Base-by-base conservation (phyloP, 2,113 vertebrate species). In the Empidonax traillii region DNA sequence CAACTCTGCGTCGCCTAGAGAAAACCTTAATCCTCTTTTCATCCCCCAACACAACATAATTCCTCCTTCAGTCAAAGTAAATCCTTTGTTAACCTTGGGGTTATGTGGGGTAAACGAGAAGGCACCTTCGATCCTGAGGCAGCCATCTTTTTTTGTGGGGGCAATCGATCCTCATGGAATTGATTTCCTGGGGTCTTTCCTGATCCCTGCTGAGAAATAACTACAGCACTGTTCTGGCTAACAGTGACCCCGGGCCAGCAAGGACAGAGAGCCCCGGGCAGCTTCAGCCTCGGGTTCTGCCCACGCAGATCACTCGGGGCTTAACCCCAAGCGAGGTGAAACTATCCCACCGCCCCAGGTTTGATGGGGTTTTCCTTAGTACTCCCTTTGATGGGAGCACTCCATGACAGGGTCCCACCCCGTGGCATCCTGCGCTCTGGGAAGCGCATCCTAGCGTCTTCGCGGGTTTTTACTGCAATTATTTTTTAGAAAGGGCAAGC, bases 11-110 rank as follows among this genome's bases (percentile, higher is more conserved):
- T 47, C 44, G 76, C 53, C 61, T 44, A 6, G n/a, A 81, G 79
- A 67, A 92, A 93, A 71, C 31, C 66, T 53, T 95, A 90, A 93
- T 95, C 93, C 69, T 84, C 75, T 85, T 90, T 74, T 78, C 85
- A 93, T 52, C n/a, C 47, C 41, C 30, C 73, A 81, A 10, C 35
- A 41, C 55, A 52, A 59, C 4, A 0, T 71, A 94, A 94, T 92
- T 80, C 89, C 86, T 78, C 72, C 88, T 51, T 65, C 19, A 90
- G 49, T 35, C 83, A 84, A 67, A 49, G 46, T 6, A 92, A 94
- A 95, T 81, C 93, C 89, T 93, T 74, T 28, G 80, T 53, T 77
- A 90, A 80, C 83, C 90, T 61, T 31, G 55, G 28, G 95, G 96
- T 95, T 84, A 92, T 0, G 0, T 2, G 68, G 85, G 80, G 96